Base-by-base conservation (phyloP, 2,888 invertebrate species). In the Agrochola lychnidis region DNA sequence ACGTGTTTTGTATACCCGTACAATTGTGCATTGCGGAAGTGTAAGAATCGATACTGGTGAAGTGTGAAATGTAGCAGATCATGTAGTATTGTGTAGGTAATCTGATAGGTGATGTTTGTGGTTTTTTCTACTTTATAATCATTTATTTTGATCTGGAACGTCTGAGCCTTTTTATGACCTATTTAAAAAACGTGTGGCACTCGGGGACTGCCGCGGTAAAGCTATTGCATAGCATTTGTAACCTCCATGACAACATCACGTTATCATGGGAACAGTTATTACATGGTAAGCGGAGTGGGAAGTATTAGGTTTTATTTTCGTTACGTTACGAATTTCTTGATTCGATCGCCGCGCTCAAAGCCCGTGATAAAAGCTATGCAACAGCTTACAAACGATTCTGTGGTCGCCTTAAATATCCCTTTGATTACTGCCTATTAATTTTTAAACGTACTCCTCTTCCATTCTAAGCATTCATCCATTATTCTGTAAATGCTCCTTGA, bases 1-100 rank as follows among this genome's bases (percentile, higher is more conserved):
- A 76, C 79, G 59, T 73, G 76, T 78, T 88, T 79, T 83, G 86
- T 86, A 75, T 76, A 68, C 59, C 64, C n/a, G 36, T 74, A 70
- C 69, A 67, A 82, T 79, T 83, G 79, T 81, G 70, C 79, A 83
- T 57, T 83, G 73, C 83, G 79, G 83, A 86, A 78, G 68, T 83
- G 71, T 73, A 42, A 70, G 83, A 83, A 83, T 83, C 73, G 73
- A 86, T 83, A 82, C 67, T 14, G 66, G 57, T 69, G 36, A 70
- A 30, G 25, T 73, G 68, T 73, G 61, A 73, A 73, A 78, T 78
- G 45, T 68, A 64, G 70, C 30, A 56, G 62, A 48, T 67, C 53
- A 48, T 51, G 40, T 53, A 19, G 51, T 53, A 61, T 78, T 70
- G 64, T 70, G 66, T 30, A 30, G 9, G n/a, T 61, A 66, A 79